Percentiles rank a stretch among this genome's conserved stretches.
These are phyloP conservation scores for Mylabris phalerata DNA, from an alignment of 1,140 invertebrate species.

Conservation along the genomic window DNA sequence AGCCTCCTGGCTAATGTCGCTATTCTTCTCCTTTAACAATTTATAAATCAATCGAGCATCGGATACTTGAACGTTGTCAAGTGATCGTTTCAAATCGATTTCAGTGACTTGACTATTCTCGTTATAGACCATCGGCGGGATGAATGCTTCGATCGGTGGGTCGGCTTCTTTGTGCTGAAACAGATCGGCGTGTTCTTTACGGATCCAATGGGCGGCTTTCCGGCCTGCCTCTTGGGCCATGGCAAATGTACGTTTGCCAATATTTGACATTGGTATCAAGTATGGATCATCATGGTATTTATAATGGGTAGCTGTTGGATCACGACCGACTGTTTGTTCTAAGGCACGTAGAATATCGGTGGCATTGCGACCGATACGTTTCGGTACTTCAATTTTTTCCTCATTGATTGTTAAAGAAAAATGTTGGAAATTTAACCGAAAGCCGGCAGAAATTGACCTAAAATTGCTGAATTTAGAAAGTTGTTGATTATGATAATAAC, in stretches of 20 bases:
- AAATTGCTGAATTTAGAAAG: no score
- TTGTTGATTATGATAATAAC: no score
- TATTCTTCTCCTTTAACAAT: slow-evolving; percentile 55
- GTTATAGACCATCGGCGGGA: slow-evolving; percentile 59
- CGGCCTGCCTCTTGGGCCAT: slow-evolving; percentile 78
- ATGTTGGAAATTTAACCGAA: neutral
- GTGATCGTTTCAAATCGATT: slow-evolving; percentile 54
- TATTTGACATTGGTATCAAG: slow-evolving; percentile 72
- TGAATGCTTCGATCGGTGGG: slow-evolving; percentile 63
- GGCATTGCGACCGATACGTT: slow-evolving; percentile 62
- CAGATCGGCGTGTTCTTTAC: slow-evolving; percentile 65
- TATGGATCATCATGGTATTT: slow-evolving; percentile 88
- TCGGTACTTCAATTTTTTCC: slow-evolving; percentile 53
- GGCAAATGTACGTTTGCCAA: slow-evolving; percentile 63
- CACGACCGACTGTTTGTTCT: slow-evolving; percentile 62
- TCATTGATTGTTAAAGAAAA: slow-evolving; percentile 8
- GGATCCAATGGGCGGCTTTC: slow-evolving; percentile 80
- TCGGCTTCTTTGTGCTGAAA: slow-evolving; percentile 68
- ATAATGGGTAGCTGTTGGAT: slow-evolving; percentile 75
- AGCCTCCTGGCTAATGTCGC: slow-evolving; percentile 52
- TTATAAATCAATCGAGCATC: slow-evolving; percentile 71
- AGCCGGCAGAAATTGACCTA: no score
- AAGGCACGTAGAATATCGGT: slow-evolving; percentile 79
- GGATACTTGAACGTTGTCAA: slow-evolving; percentile 54
- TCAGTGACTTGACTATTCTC: slow-evolving; percentile 64